Conservation (phyloP, 2,113 vertebrate species). For the Melanostigma gelatinosum region DNA sequence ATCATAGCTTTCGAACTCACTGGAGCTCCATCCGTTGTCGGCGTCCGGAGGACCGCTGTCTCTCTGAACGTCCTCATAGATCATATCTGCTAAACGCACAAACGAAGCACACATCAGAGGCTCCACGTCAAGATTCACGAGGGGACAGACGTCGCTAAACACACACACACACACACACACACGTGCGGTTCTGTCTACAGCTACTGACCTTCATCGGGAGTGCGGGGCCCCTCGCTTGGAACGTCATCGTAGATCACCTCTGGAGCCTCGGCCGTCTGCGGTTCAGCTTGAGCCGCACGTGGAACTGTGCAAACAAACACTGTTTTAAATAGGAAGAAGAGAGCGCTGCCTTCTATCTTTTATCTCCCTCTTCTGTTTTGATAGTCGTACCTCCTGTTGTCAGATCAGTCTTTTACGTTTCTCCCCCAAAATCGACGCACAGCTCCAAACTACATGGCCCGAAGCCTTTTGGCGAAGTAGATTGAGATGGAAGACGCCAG, state of each 20-base stretch:
- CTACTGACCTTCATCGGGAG: slow-evolving; percentile 83
- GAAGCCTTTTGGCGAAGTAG: slow-evolving; percentile 24
- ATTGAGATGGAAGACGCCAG: slow-evolving; percentile 17
- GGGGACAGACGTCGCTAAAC: not conserved
- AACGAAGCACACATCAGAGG: not conserved
- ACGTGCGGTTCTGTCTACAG: not conserved
- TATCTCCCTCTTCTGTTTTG: slow-evolving; percentile 33
- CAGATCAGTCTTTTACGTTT: slow-evolving; percentile 30
- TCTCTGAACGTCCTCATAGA: slow-evolving; percentile 87
- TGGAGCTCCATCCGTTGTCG: slow-evolving; percentile 94
- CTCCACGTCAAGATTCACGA: not conserved
- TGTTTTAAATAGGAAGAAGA: slow-evolving; percentile 9
- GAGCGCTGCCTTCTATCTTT: not conserved
- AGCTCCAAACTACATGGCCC: slow-evolving; percentile 14
- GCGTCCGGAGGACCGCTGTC: slow-evolving; percentile 57
- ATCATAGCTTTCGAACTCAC: slow-evolving; percentile 97
- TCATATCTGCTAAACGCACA: slow-evolving; percentile 76
- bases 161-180: not conserved
- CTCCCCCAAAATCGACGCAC: slow-evolving; percentile 7
- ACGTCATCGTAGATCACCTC: slow-evolving; percentile 97
- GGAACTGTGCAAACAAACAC: slow-evolving; percentile 47
- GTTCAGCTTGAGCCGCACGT: slow-evolving; percentile 14
- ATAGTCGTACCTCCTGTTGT: slow-evolving; percentile 30
- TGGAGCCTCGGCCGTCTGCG: slow-evolving; percentile 61
- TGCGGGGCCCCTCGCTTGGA: slow-evolving; percentile 83